phyloP scores from a whole-genome alignment of 2,797 vertebrate genomes.

The Cephalopachus bancanus region DNA sequence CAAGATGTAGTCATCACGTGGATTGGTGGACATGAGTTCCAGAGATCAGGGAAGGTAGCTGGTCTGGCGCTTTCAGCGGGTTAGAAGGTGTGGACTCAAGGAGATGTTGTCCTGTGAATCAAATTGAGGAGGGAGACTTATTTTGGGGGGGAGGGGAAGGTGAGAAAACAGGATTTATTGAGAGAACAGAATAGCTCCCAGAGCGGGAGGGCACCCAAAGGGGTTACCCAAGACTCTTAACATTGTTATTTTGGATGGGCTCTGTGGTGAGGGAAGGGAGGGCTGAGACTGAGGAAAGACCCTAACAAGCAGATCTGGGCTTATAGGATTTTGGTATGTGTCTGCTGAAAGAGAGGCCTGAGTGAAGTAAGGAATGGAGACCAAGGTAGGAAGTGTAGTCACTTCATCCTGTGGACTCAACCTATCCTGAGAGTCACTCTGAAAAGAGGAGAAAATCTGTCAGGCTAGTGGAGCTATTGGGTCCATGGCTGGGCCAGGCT shows the following conservation, averaged over 20 bases:
- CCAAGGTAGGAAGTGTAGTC: neutral
- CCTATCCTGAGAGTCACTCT: neutral
- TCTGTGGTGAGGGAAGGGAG: neutral
- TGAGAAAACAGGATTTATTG: too few species aligned
- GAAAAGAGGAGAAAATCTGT: neutral
- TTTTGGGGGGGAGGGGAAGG: neutral
- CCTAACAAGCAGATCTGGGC: neutral
- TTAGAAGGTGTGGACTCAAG: neutral
- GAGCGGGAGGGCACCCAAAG: too few species aligned
- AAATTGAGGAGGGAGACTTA: neutral
- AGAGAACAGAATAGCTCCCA: too few species aligned
- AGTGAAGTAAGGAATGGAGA: neutral
- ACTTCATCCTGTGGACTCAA: neutral
- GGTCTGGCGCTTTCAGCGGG: neutral
- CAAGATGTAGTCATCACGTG: neutral
- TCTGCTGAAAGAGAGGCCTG: neutral
- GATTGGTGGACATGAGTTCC: neutral
- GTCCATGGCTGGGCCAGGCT: neutral
- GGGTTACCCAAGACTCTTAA: neutral
- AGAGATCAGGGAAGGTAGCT: neutral
- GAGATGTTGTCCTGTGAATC: neutral
- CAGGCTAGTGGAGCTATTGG: neutral
- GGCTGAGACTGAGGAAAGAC: neutral
- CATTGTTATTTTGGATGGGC: neutral
- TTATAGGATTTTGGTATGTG: neutral